phyloP scores from a whole-genome alignment of 35 echinoderm and acorn worm species.

The Lytechinus pictus region DNA sequence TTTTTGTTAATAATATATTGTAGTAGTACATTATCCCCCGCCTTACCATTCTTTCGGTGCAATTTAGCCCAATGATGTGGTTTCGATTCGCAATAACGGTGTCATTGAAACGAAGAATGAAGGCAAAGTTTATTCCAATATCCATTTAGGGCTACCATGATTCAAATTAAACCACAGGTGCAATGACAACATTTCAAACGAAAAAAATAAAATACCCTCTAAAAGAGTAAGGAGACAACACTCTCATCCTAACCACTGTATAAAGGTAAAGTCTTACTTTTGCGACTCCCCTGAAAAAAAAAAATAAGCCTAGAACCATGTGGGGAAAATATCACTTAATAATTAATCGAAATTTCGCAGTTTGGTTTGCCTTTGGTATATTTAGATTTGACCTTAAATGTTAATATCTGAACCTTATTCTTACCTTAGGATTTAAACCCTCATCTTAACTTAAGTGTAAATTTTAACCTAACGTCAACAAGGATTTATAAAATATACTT shows the following conservation, averaged over 20 bases:
- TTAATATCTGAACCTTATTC: no score
- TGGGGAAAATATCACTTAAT: background rate
- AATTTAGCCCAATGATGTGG: background rate
- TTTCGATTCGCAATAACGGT: conserved; percentile 2
- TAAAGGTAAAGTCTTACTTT: background rate
- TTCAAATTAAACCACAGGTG: background rate
- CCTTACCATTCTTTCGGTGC: background rate
- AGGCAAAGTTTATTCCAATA: background rate
- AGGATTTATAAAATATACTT: no score
- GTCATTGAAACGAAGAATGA: background rate
- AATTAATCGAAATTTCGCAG: background rate
- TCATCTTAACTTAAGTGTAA: no score
- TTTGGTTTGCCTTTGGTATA: background rate
- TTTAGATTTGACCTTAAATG: no score
- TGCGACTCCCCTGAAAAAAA: background rate
- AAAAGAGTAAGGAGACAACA: background rate
- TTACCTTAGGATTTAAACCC: no score
- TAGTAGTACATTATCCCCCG: background rate
- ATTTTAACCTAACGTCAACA: no score
- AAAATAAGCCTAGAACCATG: background rate
- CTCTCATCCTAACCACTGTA: background rate
- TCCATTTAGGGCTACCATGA: conserved; percentile 17
- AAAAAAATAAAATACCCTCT: background rate
- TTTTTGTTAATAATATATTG: background rate
- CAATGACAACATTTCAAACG: background rate